A percentile compares a stretch with the other conserved stretches of the same genome.
Conservation (phyloP, 1,140 invertebrate genomes). For the Papilio glaucus region DNA sequence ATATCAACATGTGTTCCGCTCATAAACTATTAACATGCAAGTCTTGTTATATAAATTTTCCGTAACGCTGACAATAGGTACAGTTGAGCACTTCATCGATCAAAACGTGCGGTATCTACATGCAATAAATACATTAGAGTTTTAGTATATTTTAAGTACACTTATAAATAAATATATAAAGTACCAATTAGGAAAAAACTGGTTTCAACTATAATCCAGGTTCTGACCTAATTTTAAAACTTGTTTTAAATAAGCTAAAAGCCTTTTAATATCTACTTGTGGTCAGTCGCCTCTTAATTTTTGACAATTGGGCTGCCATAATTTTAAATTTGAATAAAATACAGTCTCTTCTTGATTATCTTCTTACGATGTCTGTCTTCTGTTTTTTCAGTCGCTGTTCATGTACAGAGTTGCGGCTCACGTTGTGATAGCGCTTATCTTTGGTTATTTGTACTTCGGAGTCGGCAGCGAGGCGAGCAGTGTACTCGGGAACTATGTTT, state of each 20-base stretch:
- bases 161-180: neutral
- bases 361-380: no score
- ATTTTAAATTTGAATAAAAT: no score
- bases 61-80: neutral
- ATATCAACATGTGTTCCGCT: conserved; percentile 8
- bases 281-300: no score
- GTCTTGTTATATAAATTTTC: neutral
- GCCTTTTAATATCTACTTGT: no score
- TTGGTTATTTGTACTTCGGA: conserved; percentile 94
- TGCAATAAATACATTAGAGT: neutral
- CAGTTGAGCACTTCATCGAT: neutral
- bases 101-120: no score
- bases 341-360: no score
- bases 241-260: no score
- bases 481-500: conserved; percentile 95
- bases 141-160: no score
- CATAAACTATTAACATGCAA: neutral
- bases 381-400: conserved; percentile 84
- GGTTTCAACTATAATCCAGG: neutral
- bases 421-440: conserved; percentile 92
- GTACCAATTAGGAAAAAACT: neutral
- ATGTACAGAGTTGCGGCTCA: conserved; percentile 92
- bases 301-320: no score
- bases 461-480: conserved; percentile 94
- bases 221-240: no score